phyloP scores from a whole-genome alignment of 2,888 invertebrate species.

The Agrotis exclamationis region DNA sequence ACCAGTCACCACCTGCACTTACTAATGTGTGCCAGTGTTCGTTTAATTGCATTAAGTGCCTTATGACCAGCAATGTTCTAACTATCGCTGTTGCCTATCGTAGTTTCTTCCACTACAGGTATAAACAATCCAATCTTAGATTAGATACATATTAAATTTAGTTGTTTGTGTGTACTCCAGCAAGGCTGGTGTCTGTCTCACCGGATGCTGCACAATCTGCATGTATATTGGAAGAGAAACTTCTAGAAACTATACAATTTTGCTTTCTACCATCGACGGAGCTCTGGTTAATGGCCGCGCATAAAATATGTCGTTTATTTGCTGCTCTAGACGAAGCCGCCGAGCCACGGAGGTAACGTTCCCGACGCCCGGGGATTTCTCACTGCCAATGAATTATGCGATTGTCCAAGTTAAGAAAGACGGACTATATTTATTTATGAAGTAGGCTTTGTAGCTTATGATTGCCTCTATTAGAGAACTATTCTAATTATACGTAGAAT shows the following conservation, averaged over 20 bases:
- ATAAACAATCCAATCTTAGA: constrained; percentile 11
- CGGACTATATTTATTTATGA: constrained; percentile 13
- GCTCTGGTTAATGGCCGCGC: constrained; percentile 45
- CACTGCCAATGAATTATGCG: constrained; percentile 34
- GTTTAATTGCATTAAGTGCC: background rate
- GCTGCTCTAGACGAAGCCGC: constrained; percentile 30
- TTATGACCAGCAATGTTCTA: background rate
- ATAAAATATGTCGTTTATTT: constrained; percentile 61
- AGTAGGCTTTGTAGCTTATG: constrained; percentile 1
- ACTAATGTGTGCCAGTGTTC: background rate
- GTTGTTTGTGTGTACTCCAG: constrained; percentile 7
- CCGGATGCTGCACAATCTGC: constrained; percentile 31
- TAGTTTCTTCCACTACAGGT: background rate
- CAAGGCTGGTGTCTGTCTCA: background rate
- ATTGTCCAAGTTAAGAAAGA: constrained; percentile 44
- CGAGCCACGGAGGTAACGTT: constrained; percentile 37
- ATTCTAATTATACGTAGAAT: background rate
- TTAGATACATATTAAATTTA: constrained; percentile 21
- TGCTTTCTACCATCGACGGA: constrained; percentile 43
- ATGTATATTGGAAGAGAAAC: constrained; percentile 44
- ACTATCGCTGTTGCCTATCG: background rate
- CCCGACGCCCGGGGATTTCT: constrained; percentile 42
- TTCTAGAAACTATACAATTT: constrained; percentile 41
- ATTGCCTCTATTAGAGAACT: background rate
- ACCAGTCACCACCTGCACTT: background rate